These are phyloP conservation scores for Cosmia pyralina DNA, from an alignment of 2,888 invertebrate species.

Conservation along the genomic window DNA sequence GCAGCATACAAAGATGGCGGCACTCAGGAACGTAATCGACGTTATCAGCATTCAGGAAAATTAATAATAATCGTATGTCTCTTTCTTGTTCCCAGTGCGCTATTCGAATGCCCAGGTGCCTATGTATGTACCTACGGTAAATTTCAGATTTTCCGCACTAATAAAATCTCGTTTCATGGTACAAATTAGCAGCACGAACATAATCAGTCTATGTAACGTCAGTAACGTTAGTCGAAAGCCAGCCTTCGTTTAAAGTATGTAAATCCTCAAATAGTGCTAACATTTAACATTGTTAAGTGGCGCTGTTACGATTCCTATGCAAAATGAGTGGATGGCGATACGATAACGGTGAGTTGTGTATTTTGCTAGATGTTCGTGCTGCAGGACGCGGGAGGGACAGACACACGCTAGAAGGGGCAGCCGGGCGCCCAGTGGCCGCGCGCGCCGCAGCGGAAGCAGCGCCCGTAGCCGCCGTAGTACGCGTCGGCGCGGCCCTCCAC, in stretches of 20 bases:
- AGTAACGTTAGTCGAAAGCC: not conserved
- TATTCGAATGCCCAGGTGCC: conserved; percentile 1
- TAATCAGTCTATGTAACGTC: not conserved
- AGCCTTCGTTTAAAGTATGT: conserved; percentile 10
- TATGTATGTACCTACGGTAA: not conserved
- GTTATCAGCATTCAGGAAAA: not conserved
- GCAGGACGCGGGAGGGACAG: conserved; percentile 5
- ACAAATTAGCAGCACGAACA: conserved; percentile 16
- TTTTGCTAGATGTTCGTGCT: conserved; percentile 35
- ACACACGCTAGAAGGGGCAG: conserved; percentile 73
- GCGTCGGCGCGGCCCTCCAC: conserved; percentile 79
- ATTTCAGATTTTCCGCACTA: conserved; percentile 9
- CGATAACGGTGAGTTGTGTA: conserved; percentile 45
- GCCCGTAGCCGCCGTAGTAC: conserved; percentile 91
- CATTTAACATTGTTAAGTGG: conserved; percentile 1
- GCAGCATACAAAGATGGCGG: not conserved
- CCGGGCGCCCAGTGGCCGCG: conserved; percentile 88
- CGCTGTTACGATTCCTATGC: conserved; percentile 14
- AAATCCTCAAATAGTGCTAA: conserved; percentile 3
- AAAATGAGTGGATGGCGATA: conserved; percentile 32
- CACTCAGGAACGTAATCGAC: not conserved
- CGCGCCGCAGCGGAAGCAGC: conserved; percentile 89
- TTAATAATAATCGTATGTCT: not conserved
- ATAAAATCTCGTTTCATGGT: not conserved
- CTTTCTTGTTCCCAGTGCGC: conserved; percentile 11